phyloP scores from a whole-genome alignment of 2,888 invertebrate genomes.

The Shargacucullia verbasci region DNA sequence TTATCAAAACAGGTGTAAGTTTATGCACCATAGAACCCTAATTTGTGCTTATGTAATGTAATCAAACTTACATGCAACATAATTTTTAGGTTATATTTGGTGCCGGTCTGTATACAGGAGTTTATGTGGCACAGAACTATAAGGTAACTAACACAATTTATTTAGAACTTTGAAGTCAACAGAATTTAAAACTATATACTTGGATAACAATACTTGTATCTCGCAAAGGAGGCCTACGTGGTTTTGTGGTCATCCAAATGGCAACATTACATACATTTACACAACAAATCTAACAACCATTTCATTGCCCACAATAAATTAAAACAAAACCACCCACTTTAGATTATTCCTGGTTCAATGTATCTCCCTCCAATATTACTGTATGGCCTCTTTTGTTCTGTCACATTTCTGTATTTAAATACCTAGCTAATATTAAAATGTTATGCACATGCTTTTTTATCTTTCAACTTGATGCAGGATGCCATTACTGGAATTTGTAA shows the following conservation, averaged over 20 bases:
- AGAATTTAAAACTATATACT: too few species aligned
- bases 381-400: conserved; percentile 68
- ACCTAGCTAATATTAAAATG: background rate
- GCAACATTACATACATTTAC: background rate
- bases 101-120: conserved; percentile 92
- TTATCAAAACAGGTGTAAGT: conserved; percentile 54
- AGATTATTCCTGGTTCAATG: conserved; percentile 54
- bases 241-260: conserved; percentile 12
- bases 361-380: conserved; percentile 11
- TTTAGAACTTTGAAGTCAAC: background rate
- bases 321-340: background rate
- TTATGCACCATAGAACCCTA: conserved; percentile 1
- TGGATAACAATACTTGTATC: conserved; percentile 6
- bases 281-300: conserved; percentile 3
- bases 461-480: conserved; percentile 72
- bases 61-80: conserved; percentile 5
- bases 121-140: conserved; percentile 91
- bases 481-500: conserved; percentile 71
- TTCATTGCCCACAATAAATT: background rate
- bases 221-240: conserved; percentile 50
- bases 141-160: conserved; percentile 62
- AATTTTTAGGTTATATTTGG: conserved; percentile 91
- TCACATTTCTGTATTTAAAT: conserved; percentile 32
- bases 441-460: conserved; percentile 40
- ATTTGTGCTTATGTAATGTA: background rate